Conservation (phyloP, 2,888 invertebrate species). For the Ferdinandea cuprea region DNA sequence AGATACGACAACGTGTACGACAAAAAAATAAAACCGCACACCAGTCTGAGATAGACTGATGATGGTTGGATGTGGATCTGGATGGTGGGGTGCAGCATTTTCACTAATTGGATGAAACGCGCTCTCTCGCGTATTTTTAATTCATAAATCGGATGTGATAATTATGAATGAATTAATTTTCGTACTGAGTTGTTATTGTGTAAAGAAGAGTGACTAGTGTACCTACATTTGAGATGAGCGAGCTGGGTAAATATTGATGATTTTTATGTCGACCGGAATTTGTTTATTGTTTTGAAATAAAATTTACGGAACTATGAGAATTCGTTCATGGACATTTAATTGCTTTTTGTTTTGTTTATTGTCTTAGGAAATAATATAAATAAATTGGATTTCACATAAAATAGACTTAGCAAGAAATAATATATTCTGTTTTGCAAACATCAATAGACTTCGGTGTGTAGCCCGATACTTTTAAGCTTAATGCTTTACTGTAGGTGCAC, state of each 20-base stretch:
- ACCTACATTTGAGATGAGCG: conserved; percentile 33
- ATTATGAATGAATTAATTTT: conserved; percentile 69
- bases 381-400: too few species aligned
- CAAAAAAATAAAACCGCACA: neutral
- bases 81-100: neutral
- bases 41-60: neutral
- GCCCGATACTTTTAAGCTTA: too few species aligned
- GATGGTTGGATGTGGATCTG: too few species aligned
- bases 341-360: too few species aligned
- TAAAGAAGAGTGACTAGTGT: too few species aligned
- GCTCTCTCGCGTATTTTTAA: conserved; percentile 67
- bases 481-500: too few species aligned
- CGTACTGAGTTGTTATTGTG: neutral
- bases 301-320: too few species aligned
- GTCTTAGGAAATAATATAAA: too few species aligned
- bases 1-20: conserved; percentile 1
- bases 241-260: conserved; percentile 51
- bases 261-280: neutral
- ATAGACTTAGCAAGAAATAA: too few species aligned
- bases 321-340: too few species aligned
- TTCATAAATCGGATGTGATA: conserved; percentile 73
- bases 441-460: too few species aligned
- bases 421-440: too few species aligned
- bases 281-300: neutral
- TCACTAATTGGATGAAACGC: conserved; percentile 58